Evolutionary conservation across 2,113 vertebrate species (phyloP), one percentile per base, ranked within the genome.

Genomic region (Terrapene triunguis): DNA sequence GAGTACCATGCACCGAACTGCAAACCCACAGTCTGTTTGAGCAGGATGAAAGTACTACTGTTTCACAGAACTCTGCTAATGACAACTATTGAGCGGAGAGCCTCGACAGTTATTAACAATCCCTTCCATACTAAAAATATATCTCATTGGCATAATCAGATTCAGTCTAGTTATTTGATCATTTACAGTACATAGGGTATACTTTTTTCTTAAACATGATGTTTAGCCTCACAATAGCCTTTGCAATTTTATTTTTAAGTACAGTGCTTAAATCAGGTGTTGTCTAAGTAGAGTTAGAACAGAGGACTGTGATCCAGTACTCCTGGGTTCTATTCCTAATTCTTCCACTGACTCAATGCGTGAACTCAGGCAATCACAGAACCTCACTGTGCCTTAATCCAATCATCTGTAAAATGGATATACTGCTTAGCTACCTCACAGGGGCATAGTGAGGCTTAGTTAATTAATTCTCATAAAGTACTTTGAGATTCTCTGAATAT

Each of bases 401-500:
- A 92, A 54, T 84, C 84, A 95, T 35, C 85, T 89, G 62, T 69
- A 35, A 90, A 94, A 74, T 29, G 51, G 59, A 80, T 51, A 38
- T 80, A 92, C 55, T 82, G 48, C 93, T 92, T 80, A 62, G 54
- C 84, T 87, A 69, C 80, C 50, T 80, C 80, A 48, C 82, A 88
- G 48, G 76, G 35, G 57, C 82, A 95, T 55, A 87, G 10, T 59
- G 47, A 86, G 91, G 79, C 17, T 84, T 51, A 51, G 82, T 90
- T 87, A 93, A 90, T 79, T 91, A 78, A 79, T 84, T 84, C 50
- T 87, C 76, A 80, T 83, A 92, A 93, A 93, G 79, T 76, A 55
- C 59, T 79, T 78, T 53, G 87, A 88, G 42, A 92, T 47, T 86
- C 91, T 78, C 65, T 88, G 85, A 85, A 93, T 21, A 93, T 62